These are phyloP conservation scores for Hyles lineata DNA, from an alignment of 2,888 invertebrate species.

Conservation along the genomic window DNA sequence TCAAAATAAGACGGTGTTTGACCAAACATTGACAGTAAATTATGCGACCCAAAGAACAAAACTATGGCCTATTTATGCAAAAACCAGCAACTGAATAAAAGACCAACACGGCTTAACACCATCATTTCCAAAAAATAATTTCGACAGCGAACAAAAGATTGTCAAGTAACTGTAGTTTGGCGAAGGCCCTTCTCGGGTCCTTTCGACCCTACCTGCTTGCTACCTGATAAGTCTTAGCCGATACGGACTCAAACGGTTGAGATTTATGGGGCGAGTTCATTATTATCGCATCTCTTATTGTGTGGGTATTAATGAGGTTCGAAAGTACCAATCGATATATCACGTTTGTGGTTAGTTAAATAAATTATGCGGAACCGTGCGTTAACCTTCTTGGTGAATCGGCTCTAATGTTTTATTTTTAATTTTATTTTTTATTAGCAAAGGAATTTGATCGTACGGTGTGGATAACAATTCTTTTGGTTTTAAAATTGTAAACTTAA, in stretches of 20 bases:
- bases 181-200: slow-evolving; percentile 5
- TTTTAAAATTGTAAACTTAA: too few species aligned
- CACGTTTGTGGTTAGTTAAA: slow-evolving; percentile 9
- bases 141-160: slow-evolving; percentile 19
- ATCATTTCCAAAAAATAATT: background rate
- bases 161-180: slow-evolving; percentile 19
- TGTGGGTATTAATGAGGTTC: slow-evolving; percentile 25
- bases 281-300: slow-evolving; percentile 27
- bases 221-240: slow-evolving; percentile 14
- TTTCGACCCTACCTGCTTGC: slow-evolving; percentile 12
- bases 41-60: background rate
- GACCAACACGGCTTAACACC: background rate
- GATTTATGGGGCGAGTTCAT: slow-evolving; percentile 23
- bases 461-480: background rate
- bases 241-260: slow-evolving; percentile 18
- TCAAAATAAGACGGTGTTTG: background rate
- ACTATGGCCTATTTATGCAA: background rate
- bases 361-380: slow-evolving; percentile 6
- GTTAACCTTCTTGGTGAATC: slow-evolving; percentile 6
- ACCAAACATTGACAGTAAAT: background rate
- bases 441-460: background rate
- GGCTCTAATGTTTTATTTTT: background rate
- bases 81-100: slow-evolving; percentile 8
- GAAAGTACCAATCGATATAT: slow-evolving; percentile 9
- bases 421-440: background rate